Conservation (phyloP, 2,113 vertebrate genomes). For the Turnix velox region DNA sequence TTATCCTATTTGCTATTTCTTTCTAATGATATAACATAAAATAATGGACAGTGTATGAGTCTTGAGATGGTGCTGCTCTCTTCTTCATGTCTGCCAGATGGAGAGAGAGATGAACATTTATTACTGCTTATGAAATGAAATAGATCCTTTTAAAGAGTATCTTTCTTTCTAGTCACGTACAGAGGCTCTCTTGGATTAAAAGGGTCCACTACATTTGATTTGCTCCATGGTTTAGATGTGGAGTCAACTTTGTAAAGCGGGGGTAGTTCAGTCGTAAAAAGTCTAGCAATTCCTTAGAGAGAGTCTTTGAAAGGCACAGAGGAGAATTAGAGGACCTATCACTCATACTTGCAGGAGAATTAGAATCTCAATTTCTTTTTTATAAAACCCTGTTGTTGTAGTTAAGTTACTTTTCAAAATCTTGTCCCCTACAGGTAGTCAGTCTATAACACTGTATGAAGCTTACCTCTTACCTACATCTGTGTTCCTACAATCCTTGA, state of each 20-base stretch:
- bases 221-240: background rate
- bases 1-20: background rate
- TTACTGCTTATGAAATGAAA: background rate
- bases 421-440: background rate
- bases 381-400: background rate
- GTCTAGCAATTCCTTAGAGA: background rate
- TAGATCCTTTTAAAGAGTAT: background rate
- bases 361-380: background rate
- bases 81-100: background rate
- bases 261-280: background rate
- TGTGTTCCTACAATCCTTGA: background rate
- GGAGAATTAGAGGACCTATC: background rate
- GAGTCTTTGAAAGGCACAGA: background rate
- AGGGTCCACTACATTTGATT: conserved; percentile 3
- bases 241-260: background rate
- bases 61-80: background rate
- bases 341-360: background rate
- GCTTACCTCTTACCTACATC: background rate
- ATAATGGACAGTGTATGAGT: background rate
- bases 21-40: background rate
- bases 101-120: background rate
- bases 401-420: background rate
- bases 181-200: background rate
- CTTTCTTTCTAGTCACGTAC: background rate
- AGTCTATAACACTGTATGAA: background rate